Evolutionary conservation across 2,113 vertebrate species (phyloP).

Genomic region (Phasianus colchicus): DNA sequence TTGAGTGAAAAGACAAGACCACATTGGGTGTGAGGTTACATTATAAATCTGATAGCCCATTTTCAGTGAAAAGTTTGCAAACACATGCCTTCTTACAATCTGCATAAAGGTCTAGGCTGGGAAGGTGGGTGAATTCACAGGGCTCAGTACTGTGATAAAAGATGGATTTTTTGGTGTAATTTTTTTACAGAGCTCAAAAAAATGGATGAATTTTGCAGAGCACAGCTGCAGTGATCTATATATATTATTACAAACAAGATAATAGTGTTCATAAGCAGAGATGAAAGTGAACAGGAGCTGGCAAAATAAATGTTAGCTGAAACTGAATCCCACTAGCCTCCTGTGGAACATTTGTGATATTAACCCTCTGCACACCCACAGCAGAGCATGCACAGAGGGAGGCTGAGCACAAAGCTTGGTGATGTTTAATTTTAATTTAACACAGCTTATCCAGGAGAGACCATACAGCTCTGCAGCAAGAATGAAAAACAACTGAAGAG

Average conservation of each 20-base stretch:
- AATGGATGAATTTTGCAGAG: slow-evolving; percentile 45
- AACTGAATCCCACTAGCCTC: slow-evolving; percentile 63
- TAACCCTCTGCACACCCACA: slow-evolving; percentile 51
- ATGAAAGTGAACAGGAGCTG: slow-evolving; percentile 64
- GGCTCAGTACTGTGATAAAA: background rate
- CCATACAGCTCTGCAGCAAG: background rate
- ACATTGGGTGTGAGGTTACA: background rate
- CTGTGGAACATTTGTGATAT: slow-evolving; percentile 64
- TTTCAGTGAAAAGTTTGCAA: background rate
- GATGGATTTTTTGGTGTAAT: background rate
- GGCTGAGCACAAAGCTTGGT: slow-evolving; percentile 57
- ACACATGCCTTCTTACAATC: background rate
- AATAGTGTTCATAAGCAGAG: slow-evolving; percentile 65
- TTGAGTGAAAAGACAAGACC: background rate
- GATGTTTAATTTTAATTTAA: slow-evolving; percentile 75
- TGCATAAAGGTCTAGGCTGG: background rate
- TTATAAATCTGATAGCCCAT: background rate
- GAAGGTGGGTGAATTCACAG: background rate
- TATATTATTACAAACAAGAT: slow-evolving; percentile 72
- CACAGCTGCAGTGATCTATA: slow-evolving; percentile 55
- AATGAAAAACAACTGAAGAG: slow-evolving; percentile 1
- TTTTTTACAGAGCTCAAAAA: slow-evolving; percentile 43
- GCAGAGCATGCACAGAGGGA: slow-evolving; percentile 32
- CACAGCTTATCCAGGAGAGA: slow-evolving; percentile 53
- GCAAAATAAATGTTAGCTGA: slow-evolving; percentile 72